phyloP scores from a whole-genome alignment of 2,113 vertebrate genomes.

The Mirza zaza region DNA sequence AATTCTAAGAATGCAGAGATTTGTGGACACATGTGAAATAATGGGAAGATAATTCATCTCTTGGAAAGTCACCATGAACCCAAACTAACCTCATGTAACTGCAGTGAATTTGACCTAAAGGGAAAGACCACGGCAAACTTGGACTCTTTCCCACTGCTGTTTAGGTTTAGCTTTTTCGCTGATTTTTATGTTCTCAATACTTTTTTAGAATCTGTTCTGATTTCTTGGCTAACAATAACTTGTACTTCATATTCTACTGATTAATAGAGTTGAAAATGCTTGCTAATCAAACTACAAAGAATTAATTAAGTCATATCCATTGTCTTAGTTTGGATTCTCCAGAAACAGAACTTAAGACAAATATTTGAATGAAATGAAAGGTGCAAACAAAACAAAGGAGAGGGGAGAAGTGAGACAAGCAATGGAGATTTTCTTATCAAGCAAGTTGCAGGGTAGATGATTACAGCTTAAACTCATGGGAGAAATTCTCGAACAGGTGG shows the following conservation, averaged over 20 bases:
- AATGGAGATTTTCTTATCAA: neutral
- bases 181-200: neutral
- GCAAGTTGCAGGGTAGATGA: neutral
- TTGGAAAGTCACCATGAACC: neutral
- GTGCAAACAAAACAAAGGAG: neutral
- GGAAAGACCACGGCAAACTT: neutral
- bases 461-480: neutral
- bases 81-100: neutral
- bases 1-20: neutral
- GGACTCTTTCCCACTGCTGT: neutral
- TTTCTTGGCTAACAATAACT: slow-evolving; percentile 21
- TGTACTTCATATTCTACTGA: neutral
- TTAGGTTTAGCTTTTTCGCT: neutral
- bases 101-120: neutral
- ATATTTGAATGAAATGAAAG: neutral
- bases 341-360: neutral
- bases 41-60: neutral
- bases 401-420: neutral
- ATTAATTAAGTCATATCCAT: neutral
- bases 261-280: neutral
- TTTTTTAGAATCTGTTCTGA: neutral
- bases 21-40: neutral
- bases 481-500: neutral
- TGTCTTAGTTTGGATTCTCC: neutral
- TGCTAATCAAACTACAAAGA: neutral